Conservation (phyloP, 2,888 invertebrate species). For the Seladonia tumulorum region DNA sequence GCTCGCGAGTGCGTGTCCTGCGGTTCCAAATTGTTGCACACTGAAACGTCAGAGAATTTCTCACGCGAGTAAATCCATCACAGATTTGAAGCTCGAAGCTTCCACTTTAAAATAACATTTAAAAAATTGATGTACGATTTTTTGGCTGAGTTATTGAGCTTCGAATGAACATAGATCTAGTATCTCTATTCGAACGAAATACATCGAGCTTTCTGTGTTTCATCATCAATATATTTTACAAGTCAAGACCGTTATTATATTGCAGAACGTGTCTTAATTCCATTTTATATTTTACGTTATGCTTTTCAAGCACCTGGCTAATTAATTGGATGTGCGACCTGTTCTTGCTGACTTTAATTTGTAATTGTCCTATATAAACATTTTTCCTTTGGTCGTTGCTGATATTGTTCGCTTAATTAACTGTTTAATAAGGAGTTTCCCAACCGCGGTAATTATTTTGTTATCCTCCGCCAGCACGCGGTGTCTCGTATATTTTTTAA, state of each 20-base stretch:
- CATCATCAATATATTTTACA: neutral
- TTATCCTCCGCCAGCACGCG: neutral
- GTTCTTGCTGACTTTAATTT: neutral
- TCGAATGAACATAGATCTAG: no score
- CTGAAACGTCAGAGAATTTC: no score
- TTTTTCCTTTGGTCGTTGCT: neutral
- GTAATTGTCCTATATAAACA: neutral
- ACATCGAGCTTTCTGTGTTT: no score
- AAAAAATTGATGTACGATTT: no score
- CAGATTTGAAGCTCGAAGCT: no score
- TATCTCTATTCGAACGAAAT: no score
- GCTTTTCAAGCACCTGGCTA: neutral
- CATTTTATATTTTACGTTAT: neutral
- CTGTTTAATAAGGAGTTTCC: neutral
- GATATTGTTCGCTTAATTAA: neutral
- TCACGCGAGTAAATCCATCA: no score
- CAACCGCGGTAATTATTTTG: neutral
- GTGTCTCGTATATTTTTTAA: neutral
- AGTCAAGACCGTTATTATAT: neutral
- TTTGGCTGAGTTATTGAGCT: no score
- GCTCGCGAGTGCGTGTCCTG: no score
- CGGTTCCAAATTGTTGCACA: no score
- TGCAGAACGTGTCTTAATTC: neutral
- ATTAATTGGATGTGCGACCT: neutral
- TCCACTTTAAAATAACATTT: no score